Evolutionary conservation across 2,113 vertebrate genomes (phyloP).

Genomic region (Pogona vitticeps): DNA sequence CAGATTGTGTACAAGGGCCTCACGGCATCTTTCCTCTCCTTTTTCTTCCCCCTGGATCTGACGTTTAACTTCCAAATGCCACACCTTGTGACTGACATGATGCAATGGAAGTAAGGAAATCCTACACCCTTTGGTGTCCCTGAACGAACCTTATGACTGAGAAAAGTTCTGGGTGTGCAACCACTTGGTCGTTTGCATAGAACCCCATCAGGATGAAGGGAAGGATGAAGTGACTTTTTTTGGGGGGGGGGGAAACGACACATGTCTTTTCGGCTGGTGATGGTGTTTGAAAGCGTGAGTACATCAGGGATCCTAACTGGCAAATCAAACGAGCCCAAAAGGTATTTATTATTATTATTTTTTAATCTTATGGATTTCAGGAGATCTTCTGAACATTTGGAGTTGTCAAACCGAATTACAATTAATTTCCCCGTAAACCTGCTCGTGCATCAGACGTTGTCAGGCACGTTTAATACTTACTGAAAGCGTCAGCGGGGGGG

Average conservation of each 20-base stretch:
- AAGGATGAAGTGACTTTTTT: neutral
- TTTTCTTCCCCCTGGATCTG: too few species aligned
- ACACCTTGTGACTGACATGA: too few species aligned
- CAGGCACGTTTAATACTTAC: conserved; percentile 4
- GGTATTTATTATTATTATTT: neutral
- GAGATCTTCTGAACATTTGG: conserved; percentile 22
- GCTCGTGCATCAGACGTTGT: conserved; percentile 15
- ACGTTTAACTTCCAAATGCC: too few species aligned
- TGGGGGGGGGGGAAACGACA: too few species aligned
- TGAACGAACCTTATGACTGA: too few species aligned
- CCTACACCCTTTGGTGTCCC: too few species aligned
- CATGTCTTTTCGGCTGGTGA: too few species aligned
- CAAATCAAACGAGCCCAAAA: neutral
- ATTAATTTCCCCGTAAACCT: conserved; percentile 25
- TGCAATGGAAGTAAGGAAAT: too few species aligned
- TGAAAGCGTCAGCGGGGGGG: conserved; percentile 3
- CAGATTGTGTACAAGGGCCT: too few species aligned
- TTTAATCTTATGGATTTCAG: neutral
- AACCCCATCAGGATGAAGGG: neutral
- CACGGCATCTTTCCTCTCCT: too few species aligned
- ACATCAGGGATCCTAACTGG: neutral
- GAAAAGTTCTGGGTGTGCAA: too few species aligned
- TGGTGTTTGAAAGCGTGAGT: neutral
- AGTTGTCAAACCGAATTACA: conserved; percentile 41
- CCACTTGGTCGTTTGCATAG: neutral